Conservation (phyloP, 2,888 invertebrate species). For the Tenthredo amoena region DNA sequence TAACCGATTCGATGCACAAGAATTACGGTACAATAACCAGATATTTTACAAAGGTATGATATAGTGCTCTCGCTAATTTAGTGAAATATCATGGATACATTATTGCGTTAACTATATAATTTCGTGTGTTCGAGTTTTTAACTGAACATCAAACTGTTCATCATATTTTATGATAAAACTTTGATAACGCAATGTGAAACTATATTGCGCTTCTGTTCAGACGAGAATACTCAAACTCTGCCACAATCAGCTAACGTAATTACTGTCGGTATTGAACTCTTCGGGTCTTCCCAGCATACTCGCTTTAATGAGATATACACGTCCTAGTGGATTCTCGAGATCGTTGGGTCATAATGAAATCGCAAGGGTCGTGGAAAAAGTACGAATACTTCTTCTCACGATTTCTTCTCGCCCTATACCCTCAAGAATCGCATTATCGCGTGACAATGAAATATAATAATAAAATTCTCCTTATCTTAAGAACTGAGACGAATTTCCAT, state of each 20-base stretch:
- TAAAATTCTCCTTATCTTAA: constrained; percentile 34
- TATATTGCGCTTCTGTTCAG: not conserved
- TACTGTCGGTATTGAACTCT: not conserved
- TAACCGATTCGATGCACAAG: not conserved
- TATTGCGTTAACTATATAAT: not conserved
- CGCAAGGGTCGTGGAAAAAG: not conserved
- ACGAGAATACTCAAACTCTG: not conserved
- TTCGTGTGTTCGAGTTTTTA: not conserved
- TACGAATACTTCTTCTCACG: not conserved
- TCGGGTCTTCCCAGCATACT: not conserved
- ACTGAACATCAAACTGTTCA: not conserved
- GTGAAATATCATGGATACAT: not conserved
- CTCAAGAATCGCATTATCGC: constrained; percentile 25
- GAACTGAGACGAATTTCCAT: constrained; percentile 13
- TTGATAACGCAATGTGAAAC: not conserved
- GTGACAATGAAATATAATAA: constrained; percentile 43
- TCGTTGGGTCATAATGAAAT: constrained; percentile 3
- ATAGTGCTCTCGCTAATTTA: not conserved
- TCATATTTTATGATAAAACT: constrained; percentile 14
- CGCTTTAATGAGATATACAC: not conserved
- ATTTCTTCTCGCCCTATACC: constrained; percentile 1
- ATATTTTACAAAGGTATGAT: not conserved
- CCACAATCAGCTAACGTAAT: not conserved
- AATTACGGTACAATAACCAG: not conserved
- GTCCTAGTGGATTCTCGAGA: not conserved